Evolutionary conservation across 2,113 vertebrate genomes (phyloP), one percentile per base, ranked within the genome.

Genomic region (Scophthalmus maximus): DNA sequence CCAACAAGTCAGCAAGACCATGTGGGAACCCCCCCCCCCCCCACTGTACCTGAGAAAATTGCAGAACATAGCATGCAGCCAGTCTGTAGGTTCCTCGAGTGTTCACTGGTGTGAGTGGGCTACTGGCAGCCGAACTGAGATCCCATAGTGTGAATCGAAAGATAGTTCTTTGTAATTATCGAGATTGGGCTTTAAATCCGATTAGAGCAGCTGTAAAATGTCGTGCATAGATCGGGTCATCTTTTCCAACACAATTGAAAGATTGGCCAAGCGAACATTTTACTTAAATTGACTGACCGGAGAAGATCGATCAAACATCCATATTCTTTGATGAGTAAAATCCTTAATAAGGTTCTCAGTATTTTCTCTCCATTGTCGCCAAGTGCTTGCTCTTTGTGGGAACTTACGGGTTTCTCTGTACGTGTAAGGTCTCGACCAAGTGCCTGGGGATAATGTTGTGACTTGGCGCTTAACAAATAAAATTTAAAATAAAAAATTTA

Each of bases 241-340:
- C 49, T 70, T 79, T n/a, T 81, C 56, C 60, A 68, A 46, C 65
- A 55, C 27, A 63, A 58, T 29, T 58, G 42, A 68, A 67, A 66
- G 65, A 50, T 32, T 51, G 27, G 42, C 57, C 18, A 36, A 55
- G 11, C 2, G 50, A 68, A 78, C 68, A 58, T 76, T 73, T 81
- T 78, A 76, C 86, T 83, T 56, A 63, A 87, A 80, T 63, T 66
- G 72, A 58, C 38, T 69, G 72, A 53, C 32, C 38, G 67, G 68
- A 15, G 32, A 25, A 44, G 46, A 73, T 55, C 32, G 32, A 62
- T 22, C 38, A 46, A 5, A 57, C 4, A 6, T 32, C 11, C 23
- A 10, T 3, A 62, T 52, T 66, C 11, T 26, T 32, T 40, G 46
- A 56, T 14, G 55, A 68, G 8, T 20, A 36, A n/a, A 73, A 71